Base-by-base conservation (phyloP, 2,113 vertebrate genomes). In the Dissostichus mawsoni region DNA sequence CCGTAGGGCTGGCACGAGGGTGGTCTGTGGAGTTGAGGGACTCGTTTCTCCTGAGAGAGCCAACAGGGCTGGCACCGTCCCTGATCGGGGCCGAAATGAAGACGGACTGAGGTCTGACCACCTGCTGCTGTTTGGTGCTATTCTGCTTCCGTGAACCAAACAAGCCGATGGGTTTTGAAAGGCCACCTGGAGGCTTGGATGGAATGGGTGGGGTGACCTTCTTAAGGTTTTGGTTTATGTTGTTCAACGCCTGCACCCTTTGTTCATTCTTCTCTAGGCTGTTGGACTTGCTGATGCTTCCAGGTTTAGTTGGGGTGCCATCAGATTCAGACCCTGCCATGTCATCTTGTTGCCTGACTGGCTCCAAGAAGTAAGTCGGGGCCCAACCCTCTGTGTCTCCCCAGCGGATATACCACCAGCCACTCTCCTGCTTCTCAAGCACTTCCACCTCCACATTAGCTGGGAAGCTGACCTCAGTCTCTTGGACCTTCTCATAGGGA, bases 221-320 rank as follows among this genome's bases (percentile, higher is more conserved):
- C 89, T 97, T 97, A 23, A 94, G 78, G 91, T 92, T 97, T 87
- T 94, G 97, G 91, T 99, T 99, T 92, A 98, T 97, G 56, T 97
- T 98, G 90, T 99, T 99, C 81, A 99, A 90, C 4, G 96, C 97
- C 51, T 98, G 97, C 53, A 99, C 98, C 25, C 96, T 96, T 91
- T 96, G 97, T 87, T 99, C 98, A 20, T 97, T 97, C 90, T 99
- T 99, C 85, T 99, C 98, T 84, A 99, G 94, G 88, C 97, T 99
- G 84, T 99, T 98, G 2, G 98, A 98, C 92, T 98, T 98, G 89
- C 97, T 96, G 56, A 94, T 95, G 83, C 94, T 96, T 81, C 92
- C 95, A 69, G 94, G 94, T 86, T 93, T 97, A n/a, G 92, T 90
- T 12, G 95, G 88, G 1, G 94, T 94, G 17, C 92, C 90, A 23